Evolutionary conservation across 92 coral and sea anemone species (phyloP), one percentile per base, ranked within the genome.

Genomic region (Porites lobata): DNA sequence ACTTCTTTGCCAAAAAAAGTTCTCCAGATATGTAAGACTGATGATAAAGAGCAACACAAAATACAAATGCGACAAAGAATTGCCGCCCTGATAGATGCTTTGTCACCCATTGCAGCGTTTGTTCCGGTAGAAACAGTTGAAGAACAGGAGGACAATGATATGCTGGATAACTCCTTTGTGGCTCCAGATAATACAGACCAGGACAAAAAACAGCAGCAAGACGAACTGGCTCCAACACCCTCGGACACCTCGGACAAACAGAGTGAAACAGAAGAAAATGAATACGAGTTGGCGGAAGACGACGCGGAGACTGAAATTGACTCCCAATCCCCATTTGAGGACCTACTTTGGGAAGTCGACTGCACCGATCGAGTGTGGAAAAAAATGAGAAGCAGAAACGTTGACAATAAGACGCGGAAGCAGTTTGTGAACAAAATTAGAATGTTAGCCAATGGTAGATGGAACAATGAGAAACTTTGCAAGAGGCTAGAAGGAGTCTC

Each of bases 271-370:
- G 83, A 77, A 38, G 75, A 19, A 8, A 47, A 21, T 50, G 80
- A 83, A 2, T 12, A 21, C 20, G 75, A 18, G 15, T 61, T 17
- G 14, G 86, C 4, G 0, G 92, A 76, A 6, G 43, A 71, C n/a
- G 89, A 81, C 75, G 72, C 19, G 20, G 87, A 82, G 14, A 78
- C 82, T 29, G 77, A 56, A 14, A 22, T 78, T 19, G 90, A 96
- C 57, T 77, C 77, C 12, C 85, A 81, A 22, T 92, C 95, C 17
- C 90, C 90, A 4, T 94, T 96, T 89, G 98, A 96, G 43, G 87
- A 94, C 15, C 95, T 96, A 24, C 89, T 96, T 3, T 96, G 99
- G 99, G 99, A 96, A 83, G 99, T 96, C 1, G 99, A 96, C 83
- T 94, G 99, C 70, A 96, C 99, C 19, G 96, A 95, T 72, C 90